Base-by-base conservation (phyloP, 2,888 invertebrate genomes). In the Nomada fabriciana region DNA sequence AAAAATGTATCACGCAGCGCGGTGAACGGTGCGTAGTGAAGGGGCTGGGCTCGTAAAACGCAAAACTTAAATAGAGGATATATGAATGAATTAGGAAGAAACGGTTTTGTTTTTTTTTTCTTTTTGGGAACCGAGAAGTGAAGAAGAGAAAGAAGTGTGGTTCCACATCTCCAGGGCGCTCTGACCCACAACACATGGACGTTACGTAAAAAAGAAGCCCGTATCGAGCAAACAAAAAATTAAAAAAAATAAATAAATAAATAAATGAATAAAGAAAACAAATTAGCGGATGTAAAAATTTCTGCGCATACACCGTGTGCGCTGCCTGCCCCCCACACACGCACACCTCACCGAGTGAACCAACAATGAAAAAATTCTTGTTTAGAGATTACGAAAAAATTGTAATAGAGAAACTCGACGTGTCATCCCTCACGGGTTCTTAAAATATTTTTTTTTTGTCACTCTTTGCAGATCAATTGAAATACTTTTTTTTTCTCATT, bases 141-240 rank as follows among this genome's bases (percentile, higher is more conserved):
- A 80, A 80, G 63, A 80, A 80, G 78, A 78, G 72, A 36, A 36
- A 75, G 70, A 74, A 68, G 47, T 76, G 69, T 75, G 72, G 74
- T 79, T 83, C 76, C 77, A 82, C 64, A 79, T 85, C 63, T 76
- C 76, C 88, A 93, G 93, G 93, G 93, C 93, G 93, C 93, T 94
- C 93, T 94, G 93, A 94, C 93, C 93, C 93, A 94, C 93, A 93
- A 94, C 93, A 94, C 93, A 94, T 94, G 93, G 93, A 94, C 93
- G 92, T 93, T 88, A 88, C 70, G 74, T 85, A 88, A 88, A 82
- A 88, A 79, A 82, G 87, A 87, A 85, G 84, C 82, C 83, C 84
- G 86, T 88, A 82, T 84, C 85, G 85, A 85, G 85, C 80, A 83
- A 84, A 83, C 82, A 75, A 78, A 78, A 81, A 79, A 64, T 81